phyloP scores from a whole-genome alignment of 1,140 invertebrate genomes.

The Diprion similis region DNA sequence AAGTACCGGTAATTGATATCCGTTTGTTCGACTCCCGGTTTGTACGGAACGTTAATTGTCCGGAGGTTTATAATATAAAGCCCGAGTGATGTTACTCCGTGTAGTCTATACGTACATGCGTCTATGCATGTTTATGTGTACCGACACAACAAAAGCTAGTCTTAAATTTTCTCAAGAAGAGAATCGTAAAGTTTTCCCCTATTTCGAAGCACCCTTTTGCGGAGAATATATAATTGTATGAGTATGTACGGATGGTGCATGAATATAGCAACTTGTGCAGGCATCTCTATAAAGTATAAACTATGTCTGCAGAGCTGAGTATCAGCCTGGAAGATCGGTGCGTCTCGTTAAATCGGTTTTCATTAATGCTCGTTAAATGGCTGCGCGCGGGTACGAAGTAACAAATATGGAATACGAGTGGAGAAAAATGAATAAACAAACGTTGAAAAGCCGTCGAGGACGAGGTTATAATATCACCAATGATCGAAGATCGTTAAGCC shows the following conservation, averaged over 20 bases:
- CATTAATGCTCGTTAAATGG: not conserved
- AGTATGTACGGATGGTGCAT: not conserved
- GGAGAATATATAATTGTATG: not conserved
- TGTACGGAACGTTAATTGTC: too few species aligned
- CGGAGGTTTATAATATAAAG: not conserved
- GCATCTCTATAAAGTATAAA: too few species aligned
- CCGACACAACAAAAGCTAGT: not conserved
- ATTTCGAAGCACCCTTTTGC: not conserved
- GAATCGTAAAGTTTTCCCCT: not conserved
- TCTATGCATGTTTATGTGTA: not conserved
- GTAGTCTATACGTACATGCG: not conserved
- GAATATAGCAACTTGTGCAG: not conserved
- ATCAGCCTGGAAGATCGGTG: not conserved
- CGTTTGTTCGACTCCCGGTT: not conserved
- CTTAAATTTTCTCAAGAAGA: not conserved
- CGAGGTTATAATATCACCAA: not conserved
- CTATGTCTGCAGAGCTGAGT: too few species aligned
- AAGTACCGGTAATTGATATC: not conserved
- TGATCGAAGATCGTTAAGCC: constrained; percentile 1
- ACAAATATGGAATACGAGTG: not conserved
- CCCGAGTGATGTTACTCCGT: not conserved
- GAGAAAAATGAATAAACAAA: not conserved
- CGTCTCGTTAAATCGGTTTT: not conserved
- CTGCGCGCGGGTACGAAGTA: not conserved
- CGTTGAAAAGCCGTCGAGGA: not conserved